These are phyloP conservation scores for Manduca sexta DNA, from an alignment of 1,140 invertebrate genomes.

Conservation along the genomic window DNA sequence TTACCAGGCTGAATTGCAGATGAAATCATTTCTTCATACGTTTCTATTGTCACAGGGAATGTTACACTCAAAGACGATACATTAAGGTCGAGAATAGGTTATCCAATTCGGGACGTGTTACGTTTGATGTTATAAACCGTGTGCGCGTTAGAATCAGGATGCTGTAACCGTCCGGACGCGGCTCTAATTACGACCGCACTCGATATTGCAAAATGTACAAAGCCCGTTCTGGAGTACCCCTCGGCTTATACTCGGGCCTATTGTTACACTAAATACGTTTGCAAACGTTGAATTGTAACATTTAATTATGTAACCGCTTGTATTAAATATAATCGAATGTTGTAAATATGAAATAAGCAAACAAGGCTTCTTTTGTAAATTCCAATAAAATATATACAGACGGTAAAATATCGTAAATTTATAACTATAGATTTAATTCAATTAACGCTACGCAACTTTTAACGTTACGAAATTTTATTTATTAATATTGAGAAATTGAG, in stretches of 20 bases:
- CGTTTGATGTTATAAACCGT: neutral
- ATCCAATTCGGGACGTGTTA: neutral
- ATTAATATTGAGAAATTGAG: too few relatives aligned
- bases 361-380: too few relatives aligned
- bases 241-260: slow-evolving; percentile 53
- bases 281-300: slow-evolving; percentile 8
- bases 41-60: too few relatives aligned
- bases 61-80: neutral
- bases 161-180: slow-evolving; percentile 64
- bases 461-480: too few relatives aligned
- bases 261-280: slow-evolving; percentile 64
- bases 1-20: too few relatives aligned
- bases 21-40: too few relatives aligned
- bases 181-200: slow-evolving; percentile 66
- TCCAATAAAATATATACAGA: too few relatives aligned
- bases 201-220: slow-evolving; percentile 66
- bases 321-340: neutral
- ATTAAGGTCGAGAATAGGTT: neutral
- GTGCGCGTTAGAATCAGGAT: slow-evolving; percentile 55
- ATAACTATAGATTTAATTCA: too few relatives aligned
- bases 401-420: too few relatives aligned
- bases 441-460: too few relatives aligned
- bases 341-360: neutral
- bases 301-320: neutral
- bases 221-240: slow-evolving; percentile 61